Base-by-base conservation (phyloP, 1,140 invertebrate genomes). In the Charaxes varanes region DNA sequence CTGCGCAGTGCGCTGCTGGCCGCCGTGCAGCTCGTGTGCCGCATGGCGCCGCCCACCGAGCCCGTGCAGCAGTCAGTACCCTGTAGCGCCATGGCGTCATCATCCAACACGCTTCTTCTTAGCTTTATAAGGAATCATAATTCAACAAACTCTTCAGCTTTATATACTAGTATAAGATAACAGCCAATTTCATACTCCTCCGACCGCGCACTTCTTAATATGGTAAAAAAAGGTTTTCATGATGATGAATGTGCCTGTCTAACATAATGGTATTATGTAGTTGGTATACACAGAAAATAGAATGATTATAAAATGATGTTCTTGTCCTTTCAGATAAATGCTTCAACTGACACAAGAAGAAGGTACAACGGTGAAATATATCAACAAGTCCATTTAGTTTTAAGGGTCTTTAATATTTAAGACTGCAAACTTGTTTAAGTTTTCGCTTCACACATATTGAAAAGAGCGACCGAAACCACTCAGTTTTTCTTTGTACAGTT, bases 21-120 rank as follows among this genome's bases (percentile, higher is more conserved):
- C 38, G 68, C 72, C 24, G 88, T 94, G 17, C 67, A 66, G 22
- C 82, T 93, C 21, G 86, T 90, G 3, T 87, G 73, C 47, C 86
- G 88, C 35, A 69, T 94, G 36, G 90, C 91, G 17, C 92, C 92
- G 22, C 85, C 87, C 38, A 44, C 53, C 19, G 67, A 76, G 27
- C 28, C 53, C 2, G 47, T 44, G 27, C 64, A 62, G 28, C 61
- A 66, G 61, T 66, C 12, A 61, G 61, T 40, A 15, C 8, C 21
- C 18, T 4, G 13, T 10, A n/a, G n/a, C n/a, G n/a, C n/a, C n/a
- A n/a, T n/a, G n/a, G n/a, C n/a, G n/a, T n/a, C n/a, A n/a, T n/a
- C n/a, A n/a, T n/a, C n/a, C n/a, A n/a, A n/a, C n/a, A n/a, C n/a
- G n/a, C n/a, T n/a, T n/a, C n/a, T n/a, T n/a, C n/a, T n/a, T n/a